phyloP scores from a whole-genome alignment of 2,888 invertebrate species.

The Callyntrura guangdongensis region DNA sequence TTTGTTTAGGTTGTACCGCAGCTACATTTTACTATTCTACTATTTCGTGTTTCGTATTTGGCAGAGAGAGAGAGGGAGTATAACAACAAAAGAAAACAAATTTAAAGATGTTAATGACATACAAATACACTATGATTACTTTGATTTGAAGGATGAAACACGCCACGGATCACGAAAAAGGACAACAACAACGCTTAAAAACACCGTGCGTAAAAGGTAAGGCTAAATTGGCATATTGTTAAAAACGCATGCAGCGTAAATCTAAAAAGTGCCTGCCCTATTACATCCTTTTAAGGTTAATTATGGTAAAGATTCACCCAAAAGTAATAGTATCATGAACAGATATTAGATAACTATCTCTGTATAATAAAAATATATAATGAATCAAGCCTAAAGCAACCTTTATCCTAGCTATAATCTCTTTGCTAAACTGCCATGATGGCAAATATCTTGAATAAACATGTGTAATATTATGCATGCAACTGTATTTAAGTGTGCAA shows the following conservation, averaged over 20 bases:
- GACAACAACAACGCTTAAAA: not conserved
- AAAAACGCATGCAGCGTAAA: not conserved
- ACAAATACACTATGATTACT: not conserved
- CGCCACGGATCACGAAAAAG: not conserved
- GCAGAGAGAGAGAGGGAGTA: not conserved
- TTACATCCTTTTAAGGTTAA: constrained; percentile 44
- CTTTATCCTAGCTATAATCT: not conserved
- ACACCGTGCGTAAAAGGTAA: not conserved
- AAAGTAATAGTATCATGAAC: constrained; percentile 25
- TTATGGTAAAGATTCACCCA: constrained; percentile 44
- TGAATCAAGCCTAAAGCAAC: not conserved
- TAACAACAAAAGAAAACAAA: constrained; percentile 6
- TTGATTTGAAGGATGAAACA: not conserved
- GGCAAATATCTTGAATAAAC: too few relatives aligned
- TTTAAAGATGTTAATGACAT: constrained; percentile 15
- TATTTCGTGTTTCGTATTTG: too few relatives aligned
- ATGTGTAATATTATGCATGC: too few relatives aligned
- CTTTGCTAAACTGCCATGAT: not conserved
- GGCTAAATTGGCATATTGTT: not conserved
- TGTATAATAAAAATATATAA: constrained; percentile 21
- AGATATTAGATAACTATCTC: constrained; percentile 42
- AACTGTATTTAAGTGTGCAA: too few relatives aligned
- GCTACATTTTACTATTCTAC: too few relatives aligned
- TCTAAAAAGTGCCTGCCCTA: not conserved
- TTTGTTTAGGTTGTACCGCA: too few relatives aligned